A percentile compares a stretch with the other conserved stretches of the same genome.
Conservation (phyloP, 2,888 invertebrate genomes). For the Lasioglossum figueresi region DNA sequence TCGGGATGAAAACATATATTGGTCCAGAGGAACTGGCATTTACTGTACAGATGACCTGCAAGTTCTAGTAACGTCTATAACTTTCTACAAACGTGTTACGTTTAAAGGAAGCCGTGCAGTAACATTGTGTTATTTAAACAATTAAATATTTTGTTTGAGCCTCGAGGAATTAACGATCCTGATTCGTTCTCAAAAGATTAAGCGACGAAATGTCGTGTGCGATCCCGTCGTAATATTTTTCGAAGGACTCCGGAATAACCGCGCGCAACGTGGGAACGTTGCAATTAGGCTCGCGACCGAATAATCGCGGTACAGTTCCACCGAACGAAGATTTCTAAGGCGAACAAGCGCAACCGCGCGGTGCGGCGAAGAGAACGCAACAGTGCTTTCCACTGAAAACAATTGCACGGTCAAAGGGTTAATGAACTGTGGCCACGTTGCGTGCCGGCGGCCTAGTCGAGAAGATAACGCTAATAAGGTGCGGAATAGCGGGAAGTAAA, state of each 20-base stretch:
- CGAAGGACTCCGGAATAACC: not conserved
- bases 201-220: not conserved
- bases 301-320: not conserved
- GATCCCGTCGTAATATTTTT: not conserved
- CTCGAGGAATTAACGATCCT: not conserved
- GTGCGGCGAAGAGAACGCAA: not conserved
- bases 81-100: too few species aligned
- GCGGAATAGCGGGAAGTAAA: slow-evolving; percentile 46
- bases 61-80: too few species aligned
- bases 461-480: slow-evolving; percentile 55
- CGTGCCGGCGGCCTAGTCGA: slow-evolving; percentile 36
- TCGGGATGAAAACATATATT: too few species aligned
- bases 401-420: slow-evolving; percentile 47
- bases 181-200: not conserved
- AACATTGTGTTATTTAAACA: not conserved
- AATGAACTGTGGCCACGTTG: slow-evolving; percentile 47
- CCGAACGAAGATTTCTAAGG: not conserved
- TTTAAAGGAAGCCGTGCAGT: too few species aligned
- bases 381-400: slow-evolving; percentile 31
- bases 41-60: too few species aligned
- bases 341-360: not conserved
- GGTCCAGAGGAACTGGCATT: too few species aligned
- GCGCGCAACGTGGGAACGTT: not conserved
- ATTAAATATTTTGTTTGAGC: not conserved
- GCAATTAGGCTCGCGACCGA: not conserved